Evolutionary conservation across 2,888 invertebrate genomes (phyloP), one percentile per base, ranked within the genome.

Genomic region (Cantharis rustica): DNA sequence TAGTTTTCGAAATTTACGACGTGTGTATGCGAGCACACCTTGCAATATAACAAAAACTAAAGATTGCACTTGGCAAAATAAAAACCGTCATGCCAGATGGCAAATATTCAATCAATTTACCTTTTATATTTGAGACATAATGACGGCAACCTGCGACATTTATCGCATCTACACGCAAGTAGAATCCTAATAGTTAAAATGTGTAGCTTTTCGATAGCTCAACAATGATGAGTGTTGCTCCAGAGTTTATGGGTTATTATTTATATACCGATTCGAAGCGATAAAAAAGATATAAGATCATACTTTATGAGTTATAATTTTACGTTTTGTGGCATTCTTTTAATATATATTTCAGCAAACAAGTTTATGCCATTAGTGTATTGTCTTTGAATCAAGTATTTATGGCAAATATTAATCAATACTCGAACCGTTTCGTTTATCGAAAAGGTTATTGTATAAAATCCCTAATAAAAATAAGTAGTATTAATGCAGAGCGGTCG

Each of bases 21-120:
- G 73, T 78, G 78, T 78, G 71, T 78, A 75, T 73, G 78, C 66
- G 64, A 73, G 73, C 78, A 75, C 73, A 75, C 69, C 75, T 72
- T 75, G 27, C 71, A 73, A 71, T 73, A 75, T 71, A 75, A 77
- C 74, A 77, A 77, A 77, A 76, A 68, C 73, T 27, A 61, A 68
- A 63, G 73, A 73, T 76, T 76, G 71, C 69, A 66, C 64, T 62
- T 63, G 68, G 20, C 20, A 27, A 77, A 69, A 62, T 62, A 73
- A 68, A 71, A 71, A 61, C 71, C 62, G 62, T 62, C 62, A 9
- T 61, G 16, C 68, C 70, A 23, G 31, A 61, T 68, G 71, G 63
- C 17, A 62, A 27, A 75, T 61, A 70, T 76, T 73, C 73, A 62
- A 68, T 73, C 70, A 71, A 68, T 73, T 71, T 73, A 68, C 68